These are phyloP conservation scores for Zoanthus sociatus DNA, from an alignment of 92 coral and sea anemone species.

Conservation along the genomic window DNA sequence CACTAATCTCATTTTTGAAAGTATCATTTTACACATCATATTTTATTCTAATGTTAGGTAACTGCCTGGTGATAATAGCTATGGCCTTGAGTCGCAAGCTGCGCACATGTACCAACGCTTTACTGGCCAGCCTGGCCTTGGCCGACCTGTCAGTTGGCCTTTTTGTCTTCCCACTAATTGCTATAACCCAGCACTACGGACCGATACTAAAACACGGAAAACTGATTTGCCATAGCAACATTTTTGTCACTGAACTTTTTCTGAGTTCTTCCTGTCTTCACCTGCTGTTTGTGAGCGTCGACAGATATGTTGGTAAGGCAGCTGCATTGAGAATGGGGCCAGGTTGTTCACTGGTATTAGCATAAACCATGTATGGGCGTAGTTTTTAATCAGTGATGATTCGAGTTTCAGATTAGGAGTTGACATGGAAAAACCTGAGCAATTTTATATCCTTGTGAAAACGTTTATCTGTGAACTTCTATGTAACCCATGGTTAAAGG, in stretches of 20 bases:
- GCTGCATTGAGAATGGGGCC: not conserved
- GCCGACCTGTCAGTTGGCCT: slow-evolving; percentile 88
- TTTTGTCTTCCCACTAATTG: slow-evolving; percentile 77
- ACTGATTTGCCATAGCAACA: slow-evolving; percentile 72
- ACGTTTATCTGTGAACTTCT: too few relatives aligned
- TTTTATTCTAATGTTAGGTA: slow-evolving; percentile 54
- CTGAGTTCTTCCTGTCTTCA: slow-evolving; percentile 87
- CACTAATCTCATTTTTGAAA: too few relatives aligned
- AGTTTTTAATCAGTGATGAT: too few relatives aligned
- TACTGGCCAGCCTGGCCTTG: slow-evolving; percentile 78
- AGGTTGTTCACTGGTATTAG: too few relatives aligned
- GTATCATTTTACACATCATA: too few relatives aligned
- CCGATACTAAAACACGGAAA: slow-evolving; percentile 69
- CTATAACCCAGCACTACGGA: slow-evolving; percentile 79
- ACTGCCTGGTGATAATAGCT: slow-evolving; percentile 72
- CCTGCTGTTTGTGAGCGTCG: slow-evolving; percentile 80
- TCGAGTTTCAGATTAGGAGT: too few relatives aligned
- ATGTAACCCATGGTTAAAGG: too few relatives aligned
- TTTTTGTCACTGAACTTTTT: slow-evolving; percentile 78
- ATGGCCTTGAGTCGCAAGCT: slow-evolving; percentile 70
- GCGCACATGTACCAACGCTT: slow-evolving; percentile 76
- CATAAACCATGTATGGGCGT: too few relatives aligned
- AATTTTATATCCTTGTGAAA: too few relatives aligned
- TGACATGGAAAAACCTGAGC: too few relatives aligned
- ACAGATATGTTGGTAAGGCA: slow-evolving; percentile 79